Evolutionary conservation across 1,140 invertebrate genomes (phyloP), one percentile per base, ranked within the genome.

Genomic region (Temnothorax longispinosus): DNA sequence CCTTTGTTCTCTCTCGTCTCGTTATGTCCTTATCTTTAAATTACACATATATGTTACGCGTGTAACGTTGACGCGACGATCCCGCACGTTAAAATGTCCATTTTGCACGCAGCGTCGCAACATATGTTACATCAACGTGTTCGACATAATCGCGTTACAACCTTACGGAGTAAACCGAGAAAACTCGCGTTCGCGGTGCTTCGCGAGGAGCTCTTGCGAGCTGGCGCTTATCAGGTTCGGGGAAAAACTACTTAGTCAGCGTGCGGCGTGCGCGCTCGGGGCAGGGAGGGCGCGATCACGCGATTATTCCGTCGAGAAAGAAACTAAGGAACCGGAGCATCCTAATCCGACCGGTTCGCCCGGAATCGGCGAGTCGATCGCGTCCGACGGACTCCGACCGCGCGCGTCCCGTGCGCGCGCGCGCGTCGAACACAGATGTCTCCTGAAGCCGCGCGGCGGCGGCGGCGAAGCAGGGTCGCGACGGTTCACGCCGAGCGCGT

Each of bases 401-500:
- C 44, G 76, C 44, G 41, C 41, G 44, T 75, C 71, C 27, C 27
- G 27, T 13, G 41, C 41, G 7, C 41, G 10, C 58, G 77, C 77
- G 47, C 62, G 35, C 65, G 15, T 27, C 32, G 67, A 52, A 47
- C 67, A 60, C 27, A 74, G 35, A 81, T 81, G 38, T 56, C 65
- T n/a, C 50, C 50, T 69, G n/a, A 32, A 32, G 27, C 11, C 8
- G 6, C 6, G 54, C 7, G 41, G 15, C 13, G 21, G n/a, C 6
- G n/a, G 74, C 3, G 15, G 18, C 11, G 18, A 27, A 27, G 38
- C 1, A 10, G 18, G 8, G n/a, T n/a, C 27, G 54, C 13, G 6
- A 58, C 18, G 27, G 27, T 27, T 27, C 27, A 47, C 38, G 13
- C 54, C 21, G 69, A 18, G 18, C 52, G 52, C 52, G 54, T 74